Evolutionary conservation across 2,113 vertebrate genomes (phyloP).

Genomic region (Phalacrocorax brasilianus): DNA sequence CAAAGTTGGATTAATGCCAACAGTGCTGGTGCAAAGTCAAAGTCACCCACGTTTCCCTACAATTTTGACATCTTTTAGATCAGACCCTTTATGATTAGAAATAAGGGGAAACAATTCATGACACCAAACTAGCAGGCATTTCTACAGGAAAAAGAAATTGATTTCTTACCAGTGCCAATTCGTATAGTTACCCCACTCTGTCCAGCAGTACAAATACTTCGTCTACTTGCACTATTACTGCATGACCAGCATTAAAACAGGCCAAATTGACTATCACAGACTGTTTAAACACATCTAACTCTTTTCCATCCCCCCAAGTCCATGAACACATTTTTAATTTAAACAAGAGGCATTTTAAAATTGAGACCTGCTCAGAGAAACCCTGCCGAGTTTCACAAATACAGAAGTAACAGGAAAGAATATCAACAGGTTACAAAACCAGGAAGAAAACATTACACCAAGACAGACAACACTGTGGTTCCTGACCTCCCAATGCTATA

Average conservation of each 20-base stretch:
- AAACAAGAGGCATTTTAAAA: slow-evolving; percentile 66
- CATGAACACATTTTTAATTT: slow-evolving; percentile 33
- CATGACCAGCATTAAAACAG: slow-evolving; percentile 65
- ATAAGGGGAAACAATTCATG: background rate
- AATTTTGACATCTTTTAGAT: background rate
- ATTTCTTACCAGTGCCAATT: background rate
- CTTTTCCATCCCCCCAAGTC: background rate
- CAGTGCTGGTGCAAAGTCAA: background rate
- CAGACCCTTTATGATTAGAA: background rate
- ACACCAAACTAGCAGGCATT: background rate
- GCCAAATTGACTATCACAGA: slow-evolving; percentile 7
- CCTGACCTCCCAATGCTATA: slow-evolving; percentile 43
- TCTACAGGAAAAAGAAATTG: background rate
- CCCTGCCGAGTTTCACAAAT: slow-evolving; percentile 58
- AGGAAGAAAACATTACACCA: slow-evolving; percentile 24
- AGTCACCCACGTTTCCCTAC: background rate
- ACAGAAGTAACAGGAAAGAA: slow-evolving; percentile 63
- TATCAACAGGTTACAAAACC: slow-evolving; percentile 49
- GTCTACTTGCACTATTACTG: slow-evolving; percentile 10
- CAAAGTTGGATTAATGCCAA: background rate
- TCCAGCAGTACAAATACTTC: slow-evolving; percentile 55
- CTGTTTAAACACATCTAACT: background rate
- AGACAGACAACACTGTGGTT: slow-evolving; percentile 56
- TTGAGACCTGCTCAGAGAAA: slow-evolving; percentile 90
- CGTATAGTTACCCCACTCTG: slow-evolving; percentile 14